Conservation (phyloP, 2,888 invertebrate species). For the Escarpia spicata region DNA sequence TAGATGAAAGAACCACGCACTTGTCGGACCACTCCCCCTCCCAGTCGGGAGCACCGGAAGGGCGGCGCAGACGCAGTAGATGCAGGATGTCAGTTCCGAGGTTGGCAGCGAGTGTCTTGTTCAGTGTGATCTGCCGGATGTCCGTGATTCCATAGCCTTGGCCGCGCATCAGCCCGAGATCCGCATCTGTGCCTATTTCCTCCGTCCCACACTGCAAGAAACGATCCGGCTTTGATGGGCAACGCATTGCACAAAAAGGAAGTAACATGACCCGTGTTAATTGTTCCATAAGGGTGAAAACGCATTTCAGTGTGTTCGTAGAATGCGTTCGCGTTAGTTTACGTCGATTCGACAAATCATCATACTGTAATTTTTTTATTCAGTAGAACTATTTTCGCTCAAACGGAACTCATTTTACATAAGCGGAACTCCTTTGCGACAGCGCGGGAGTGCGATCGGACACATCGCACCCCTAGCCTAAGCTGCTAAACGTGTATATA, state of each 20-base stretch:
- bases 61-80: constrained; percentile 25
- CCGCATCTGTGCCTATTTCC: constrained; percentile 48
- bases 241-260: background rate
- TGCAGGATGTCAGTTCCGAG: constrained; percentile 20
- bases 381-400: no score
- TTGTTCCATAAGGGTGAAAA: no score
- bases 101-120: constrained; percentile 45
- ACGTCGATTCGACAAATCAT: no score
- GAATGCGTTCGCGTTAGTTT: background rate
- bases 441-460: no score
- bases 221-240: background rate
- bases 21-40: constrained; percentile 25
- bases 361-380: no score
- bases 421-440: no score
- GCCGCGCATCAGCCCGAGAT: constrained; percentile 69
- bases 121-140: constrained; percentile 63
- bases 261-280: background rate
- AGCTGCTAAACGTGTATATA: no score
- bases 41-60: constrained; percentile 18
- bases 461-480: no score
- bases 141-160: constrained; percentile 72
- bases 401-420: no score
- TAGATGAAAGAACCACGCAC: background rate
- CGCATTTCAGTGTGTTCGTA: background rate
- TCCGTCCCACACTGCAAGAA: constrained; percentile 46